A percentile compares a stretch with the other conserved stretches of the same genome.
Evolutionary conservation across 2,888 invertebrate species (phyloP).

Genomic region (Drosophila eohydei): DNA sequence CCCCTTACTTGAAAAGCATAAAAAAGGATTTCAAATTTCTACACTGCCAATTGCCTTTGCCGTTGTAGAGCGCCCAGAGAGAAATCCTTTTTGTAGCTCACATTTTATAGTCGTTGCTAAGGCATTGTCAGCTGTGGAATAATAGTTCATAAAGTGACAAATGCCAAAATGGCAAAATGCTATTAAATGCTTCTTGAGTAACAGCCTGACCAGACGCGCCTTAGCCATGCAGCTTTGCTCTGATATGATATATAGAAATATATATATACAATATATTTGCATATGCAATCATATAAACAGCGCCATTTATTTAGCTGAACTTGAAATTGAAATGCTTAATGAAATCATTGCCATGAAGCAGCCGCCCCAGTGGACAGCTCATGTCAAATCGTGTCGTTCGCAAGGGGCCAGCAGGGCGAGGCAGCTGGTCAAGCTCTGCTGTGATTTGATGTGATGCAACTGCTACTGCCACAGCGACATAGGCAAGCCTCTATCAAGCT

Average conservation of each 20-base stretch:
- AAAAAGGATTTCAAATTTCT: conserved; percentile 26
- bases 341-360: conserved; percentile 71
- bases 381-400: conserved; percentile 22
- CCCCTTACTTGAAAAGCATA: neutral
- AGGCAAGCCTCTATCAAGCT: neutral
- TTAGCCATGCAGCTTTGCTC: neutral
- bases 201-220: neutral
- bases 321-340: conserved; percentile 78
- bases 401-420: neutral
- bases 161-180: conserved; percentile 1
- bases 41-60: conserved; percentile 38
- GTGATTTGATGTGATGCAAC: conserved; percentile 44
- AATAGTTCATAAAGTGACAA: conserved; percentile 5
- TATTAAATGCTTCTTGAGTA: neutral
- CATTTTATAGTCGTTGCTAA: neutral
- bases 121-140: neutral
- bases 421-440: conserved; percentile 30
- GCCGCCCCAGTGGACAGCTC: conserved; percentile 28
- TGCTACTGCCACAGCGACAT: conserved; percentile 12
- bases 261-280: neutral
- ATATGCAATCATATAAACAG: conserved; percentile 9
- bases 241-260: neutral
- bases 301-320: conserved; percentile 53
- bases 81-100: conserved; percentile 13
- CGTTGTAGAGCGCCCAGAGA: neutral